These are phyloP conservation scores for Thalpophila matura DNA, from an alignment of 2,888 invertebrate species.

Conservation along the genomic window DNA sequence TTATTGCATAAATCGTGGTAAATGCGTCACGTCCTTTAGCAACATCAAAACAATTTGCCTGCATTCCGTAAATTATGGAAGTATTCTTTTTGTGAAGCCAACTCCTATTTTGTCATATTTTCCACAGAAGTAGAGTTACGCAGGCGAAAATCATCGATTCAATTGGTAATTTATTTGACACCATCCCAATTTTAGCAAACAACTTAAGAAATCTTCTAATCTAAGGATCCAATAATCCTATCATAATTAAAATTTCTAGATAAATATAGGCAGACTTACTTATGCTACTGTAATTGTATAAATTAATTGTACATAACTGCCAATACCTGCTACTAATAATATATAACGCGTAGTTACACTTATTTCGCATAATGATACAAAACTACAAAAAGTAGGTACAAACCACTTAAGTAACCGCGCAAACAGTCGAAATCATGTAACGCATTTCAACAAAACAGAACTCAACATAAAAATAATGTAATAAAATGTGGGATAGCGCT, in stretches of 20 bases:
- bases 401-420: conserved; percentile 19
- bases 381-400: conserved; percentile 26
- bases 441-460: conserved; percentile 2
- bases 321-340: no score
- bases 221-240: no score
- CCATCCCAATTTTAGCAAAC: background rate
- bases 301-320: conserved; percentile 4
- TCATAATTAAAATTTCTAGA: no score
- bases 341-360: conserved; percentile 2
- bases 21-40: conserved; percentile 11
- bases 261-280: no score
- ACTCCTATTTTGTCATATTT: background rate
- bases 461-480: conserved; percentile 17
- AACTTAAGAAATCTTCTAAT: background rate
- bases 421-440: conserved; percentile 28
- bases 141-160: background rate
- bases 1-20: conserved; percentile 25
- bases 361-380: conserved; percentile 21
- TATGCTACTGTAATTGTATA: no score
- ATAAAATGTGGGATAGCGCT: conserved; percentile 38
- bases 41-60: conserved; percentile 10
- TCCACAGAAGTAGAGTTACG: background rate
- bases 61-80: conserved; percentile 11
- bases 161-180: background rate
- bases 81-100: background rate